phyloP scores from a whole-genome alignment of 23 tunicate species.

The Ciona savignyi region DNA sequence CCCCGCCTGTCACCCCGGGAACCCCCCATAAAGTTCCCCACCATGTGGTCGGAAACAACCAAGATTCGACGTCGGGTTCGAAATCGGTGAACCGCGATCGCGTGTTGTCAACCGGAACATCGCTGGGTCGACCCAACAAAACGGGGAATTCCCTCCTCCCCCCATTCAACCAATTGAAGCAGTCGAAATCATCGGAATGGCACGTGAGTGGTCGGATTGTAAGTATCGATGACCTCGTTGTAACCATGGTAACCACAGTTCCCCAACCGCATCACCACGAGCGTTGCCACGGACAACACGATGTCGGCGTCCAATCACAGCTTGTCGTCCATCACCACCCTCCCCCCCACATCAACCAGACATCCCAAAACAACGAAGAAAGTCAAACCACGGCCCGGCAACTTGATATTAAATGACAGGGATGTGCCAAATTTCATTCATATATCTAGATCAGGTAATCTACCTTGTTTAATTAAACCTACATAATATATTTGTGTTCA shows the following conservation, averaged over 20 bases:
- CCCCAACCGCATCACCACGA: constrained; percentile 22
- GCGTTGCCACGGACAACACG: background rate
- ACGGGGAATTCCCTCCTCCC: constrained; percentile 24
- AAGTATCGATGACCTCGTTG: too few species aligned
- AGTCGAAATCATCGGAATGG: constrained; percentile 53
- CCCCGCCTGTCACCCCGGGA: constrained; percentile 23
- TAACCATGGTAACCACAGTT: constrained; percentile 9
- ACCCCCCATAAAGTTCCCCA: constrained; percentile 30
- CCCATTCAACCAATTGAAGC: constrained; percentile 38
- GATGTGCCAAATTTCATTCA: constrained; percentile 14
- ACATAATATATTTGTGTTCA: too few species aligned
- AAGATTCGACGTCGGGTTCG: background rate
- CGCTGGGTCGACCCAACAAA: constrained; percentile 14
- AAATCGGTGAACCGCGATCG: constrained; percentile 15
- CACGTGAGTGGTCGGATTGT: constrained; percentile 26
- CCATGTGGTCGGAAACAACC: background rate
- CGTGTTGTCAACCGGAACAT: constrained; percentile 36
- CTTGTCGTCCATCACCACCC: constrained; percentile 45
- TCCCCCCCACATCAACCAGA: constrained; percentile 26
- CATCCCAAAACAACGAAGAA: constrained; percentile 9
- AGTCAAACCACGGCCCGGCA: constrained; percentile 20
- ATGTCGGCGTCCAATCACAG: constrained; percentile 55
- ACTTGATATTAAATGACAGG: constrained; percentile 3
- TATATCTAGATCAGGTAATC: constrained; percentile 12
- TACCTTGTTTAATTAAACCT: too few species aligned